Base-by-base conservation (phyloP, 2,113 vertebrate genomes). In the Passer montanus region DNA sequence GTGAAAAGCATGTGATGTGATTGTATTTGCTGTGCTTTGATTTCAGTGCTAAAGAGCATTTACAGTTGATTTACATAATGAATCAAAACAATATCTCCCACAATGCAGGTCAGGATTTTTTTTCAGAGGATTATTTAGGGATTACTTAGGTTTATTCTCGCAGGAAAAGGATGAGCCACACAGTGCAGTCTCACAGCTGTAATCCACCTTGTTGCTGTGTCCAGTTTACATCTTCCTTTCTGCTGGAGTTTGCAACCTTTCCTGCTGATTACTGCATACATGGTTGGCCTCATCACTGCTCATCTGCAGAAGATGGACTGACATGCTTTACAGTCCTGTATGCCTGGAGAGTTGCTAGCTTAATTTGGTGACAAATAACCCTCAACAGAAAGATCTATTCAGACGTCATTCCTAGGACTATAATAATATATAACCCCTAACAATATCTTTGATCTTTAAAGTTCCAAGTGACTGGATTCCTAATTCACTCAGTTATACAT, bases 361-460 rank as follows among this genome's bases (percentile, higher is more conserved):
- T 96, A 88, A 93, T 94, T 86, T 96, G 92, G 85, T 95, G 93
- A 93, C 72, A 94, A 91, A 84, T 95, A 70, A 84, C 31, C 79
- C 79, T 92, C 79, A 78, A 93, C 75, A 70, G 90, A 94, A 93
- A 84, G 76, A 94, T 89, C 92, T 90, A 75, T 94, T 96, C 90
- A 95, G 82, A 88, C n/a, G 5, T 95, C 63, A 93, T 94, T 94
- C 79, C 72, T 96, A 91, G 90, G 75, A 91, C 89, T 92, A 60
- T 60, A 60, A 27, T 60, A 60, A 60, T 60, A 60, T 37, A 60
- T 60, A 95, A 93, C 75, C 79, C 55, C 56, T 74, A 85, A 93
- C 90, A 93, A 56, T 91, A 92, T 96, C 85, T 95, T 96, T 96
- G 87, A 95, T 96, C 92, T 93, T 86, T 31, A 64, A 91, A 88